These are phyloP conservation scores for Andrena flavipes DNA, from an alignment of 2,888 invertebrate genomes.

Conservation along the genomic window DNA sequence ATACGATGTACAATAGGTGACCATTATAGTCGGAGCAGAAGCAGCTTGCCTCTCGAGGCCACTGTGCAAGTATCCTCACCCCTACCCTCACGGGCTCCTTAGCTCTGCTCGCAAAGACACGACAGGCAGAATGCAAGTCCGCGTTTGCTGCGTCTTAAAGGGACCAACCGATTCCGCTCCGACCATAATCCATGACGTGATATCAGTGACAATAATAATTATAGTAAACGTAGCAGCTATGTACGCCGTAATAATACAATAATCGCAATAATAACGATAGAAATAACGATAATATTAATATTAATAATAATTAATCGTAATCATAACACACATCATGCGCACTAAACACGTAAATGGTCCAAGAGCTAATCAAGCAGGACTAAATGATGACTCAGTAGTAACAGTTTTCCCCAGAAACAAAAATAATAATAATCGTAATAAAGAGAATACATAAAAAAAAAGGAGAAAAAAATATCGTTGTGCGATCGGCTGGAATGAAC, in stretches of 20 bases:
- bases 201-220: slow-evolving; percentile 52
- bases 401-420: slow-evolving; percentile 61
- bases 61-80: background rate
- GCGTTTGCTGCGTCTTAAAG: background rate
- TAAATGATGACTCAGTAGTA: slow-evolving; percentile 69
- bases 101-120: background rate
- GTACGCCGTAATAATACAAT: slow-evolving; percentile 50
- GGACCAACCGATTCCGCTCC: slow-evolving; percentile 20
- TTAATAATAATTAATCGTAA: slow-evolving; percentile 60
- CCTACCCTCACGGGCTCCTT: background rate
- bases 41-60: background rate
- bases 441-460: slow-evolving; percentile 54
- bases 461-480: slow-evolving; percentile 58
- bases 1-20: slow-evolving; percentile 53
- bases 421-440: slow-evolving; percentile 32
- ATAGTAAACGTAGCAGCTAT: slow-evolving; percentile 44
- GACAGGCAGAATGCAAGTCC: background rate
- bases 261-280: slow-evolving; percentile 68
- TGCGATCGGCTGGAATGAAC: slow-evolving; percentile 58
- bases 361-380: slow-evolving; percentile 80
- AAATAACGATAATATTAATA: slow-evolving; percentile 50
- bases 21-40: background rate
- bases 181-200: slow-evolving; percentile 29
- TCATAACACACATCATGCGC: slow-evolving; percentile 83
- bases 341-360: slow-evolving; percentile 78